Conservation (phyloP, 2,113 vertebrate genomes). For the Epinephelus cyanopodus region DNA sequence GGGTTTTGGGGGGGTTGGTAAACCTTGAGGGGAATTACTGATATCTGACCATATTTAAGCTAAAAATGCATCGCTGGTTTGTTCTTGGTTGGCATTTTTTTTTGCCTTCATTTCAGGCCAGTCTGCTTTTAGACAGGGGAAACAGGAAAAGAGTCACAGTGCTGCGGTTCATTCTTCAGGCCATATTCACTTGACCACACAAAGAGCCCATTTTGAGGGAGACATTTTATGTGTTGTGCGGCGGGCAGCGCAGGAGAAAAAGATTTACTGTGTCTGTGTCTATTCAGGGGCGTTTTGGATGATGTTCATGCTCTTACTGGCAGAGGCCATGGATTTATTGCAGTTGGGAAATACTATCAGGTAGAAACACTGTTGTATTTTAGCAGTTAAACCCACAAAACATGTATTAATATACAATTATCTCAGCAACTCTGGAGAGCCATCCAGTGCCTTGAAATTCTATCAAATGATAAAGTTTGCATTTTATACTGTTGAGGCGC, state of each 20-base stretch:
- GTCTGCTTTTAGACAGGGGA: slow-evolving; percentile 79
- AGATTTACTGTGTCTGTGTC: slow-evolving; percentile 81
- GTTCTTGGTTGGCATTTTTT: slow-evolving; percentile 66
- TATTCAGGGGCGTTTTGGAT: slow-evolving; percentile 69
- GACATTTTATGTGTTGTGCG: slow-evolving; percentile 80
- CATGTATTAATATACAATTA: background rate
- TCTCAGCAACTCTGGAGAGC: background rate
- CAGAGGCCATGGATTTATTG: slow-evolving; percentile 53
- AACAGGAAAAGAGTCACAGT: slow-evolving; percentile 82
- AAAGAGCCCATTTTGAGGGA: slow-evolving; percentile 81
- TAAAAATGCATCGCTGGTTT: slow-evolving; percentile 66
- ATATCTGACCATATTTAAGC: slow-evolving; percentile 66
- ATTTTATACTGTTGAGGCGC: background rate
- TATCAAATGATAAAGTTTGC: background rate
- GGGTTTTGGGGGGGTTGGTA: slow-evolving; percentile 1
- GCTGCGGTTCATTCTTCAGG: slow-evolving; percentile 80
- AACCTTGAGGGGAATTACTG: slow-evolving; percentile 31
- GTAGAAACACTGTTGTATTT: slow-evolving; percentile 22
- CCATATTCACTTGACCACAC: slow-evolving; percentile 83
- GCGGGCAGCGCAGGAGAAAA: slow-evolving; percentile 64
- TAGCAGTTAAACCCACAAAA: background rate
- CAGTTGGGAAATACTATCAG: slow-evolving; percentile 43
- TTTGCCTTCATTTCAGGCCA: slow-evolving; percentile 63
- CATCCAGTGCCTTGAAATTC: background rate
- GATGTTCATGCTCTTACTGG: slow-evolving; percentile 67